A percentile compares a stretch with the other conserved stretches of the same genome.
Evolutionary conservation across 2,888 invertebrate species (phyloP).

Genomic region (Homarus gammarus): DNA sequence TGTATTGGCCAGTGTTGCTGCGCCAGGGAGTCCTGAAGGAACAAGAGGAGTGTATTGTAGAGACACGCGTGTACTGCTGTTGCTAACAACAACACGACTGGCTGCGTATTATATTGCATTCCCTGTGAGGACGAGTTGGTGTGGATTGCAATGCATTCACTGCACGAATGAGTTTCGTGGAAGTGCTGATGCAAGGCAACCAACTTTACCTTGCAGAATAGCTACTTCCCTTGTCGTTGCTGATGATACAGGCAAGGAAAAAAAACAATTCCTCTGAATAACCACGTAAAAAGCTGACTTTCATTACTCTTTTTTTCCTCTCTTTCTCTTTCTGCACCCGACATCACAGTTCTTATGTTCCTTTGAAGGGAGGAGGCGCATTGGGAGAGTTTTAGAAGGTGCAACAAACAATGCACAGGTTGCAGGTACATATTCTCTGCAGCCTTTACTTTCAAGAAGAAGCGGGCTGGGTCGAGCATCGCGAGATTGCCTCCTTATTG

Average conservation of each 20-base stretch:
- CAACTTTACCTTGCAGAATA: neutral
- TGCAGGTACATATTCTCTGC: neutral
- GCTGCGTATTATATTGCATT: neutral
- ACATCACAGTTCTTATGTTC: neutral
- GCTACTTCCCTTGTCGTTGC: neutral
- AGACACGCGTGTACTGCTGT: neutral
- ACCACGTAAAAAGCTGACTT: neutral
- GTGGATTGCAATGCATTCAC: neutral
- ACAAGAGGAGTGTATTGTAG: neutral
- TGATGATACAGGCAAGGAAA: neutral
- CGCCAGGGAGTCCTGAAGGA: neutral
- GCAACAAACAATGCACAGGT: neutral
- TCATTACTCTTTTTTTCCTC: constrained; percentile 7
- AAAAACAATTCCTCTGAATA: neutral
- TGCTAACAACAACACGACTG: neutral
- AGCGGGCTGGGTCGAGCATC: neutral
- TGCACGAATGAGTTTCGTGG: neutral
- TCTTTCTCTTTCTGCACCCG: neutral
- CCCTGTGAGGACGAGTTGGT: neutral
- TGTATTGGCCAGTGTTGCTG: neutral
- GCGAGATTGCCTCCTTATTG: constrained; percentile 1
- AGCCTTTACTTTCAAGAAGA: neutral
- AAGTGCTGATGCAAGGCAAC: neutral
- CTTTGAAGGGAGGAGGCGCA: neutral
- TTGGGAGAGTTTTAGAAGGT: neutral